phyloP scores from a whole-genome alignment of 1,140 invertebrate species.

The Platyscapa corneri region DNA sequence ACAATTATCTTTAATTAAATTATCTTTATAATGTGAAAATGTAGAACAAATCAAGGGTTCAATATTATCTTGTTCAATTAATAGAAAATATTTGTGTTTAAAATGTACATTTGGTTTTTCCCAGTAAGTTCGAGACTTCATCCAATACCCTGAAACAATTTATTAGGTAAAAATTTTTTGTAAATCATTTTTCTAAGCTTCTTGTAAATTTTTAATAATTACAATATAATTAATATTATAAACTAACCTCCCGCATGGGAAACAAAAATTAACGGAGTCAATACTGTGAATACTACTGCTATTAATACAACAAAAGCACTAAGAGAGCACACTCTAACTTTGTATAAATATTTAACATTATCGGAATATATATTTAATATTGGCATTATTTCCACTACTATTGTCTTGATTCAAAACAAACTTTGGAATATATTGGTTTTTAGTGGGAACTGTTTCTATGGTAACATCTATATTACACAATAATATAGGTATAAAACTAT shows the following conservation, averaged over 20 bases:
- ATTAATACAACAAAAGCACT: slow-evolving; percentile 62
- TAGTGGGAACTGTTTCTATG: slow-evolving; percentile 40
- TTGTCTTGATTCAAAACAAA: slow-evolving; percentile 20
- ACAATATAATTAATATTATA: background rate
- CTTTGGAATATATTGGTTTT: slow-evolving; percentile 8
- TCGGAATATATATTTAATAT: slow-evolving; percentile 67
- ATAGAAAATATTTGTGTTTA: slow-evolving; percentile 68
- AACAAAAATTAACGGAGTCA: slow-evolving; percentile 66
- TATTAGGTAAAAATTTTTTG: background rate
- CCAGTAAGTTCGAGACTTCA: slow-evolving; percentile 65
- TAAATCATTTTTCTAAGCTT: background rate
- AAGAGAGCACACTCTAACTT: slow-evolving; percentile 63
- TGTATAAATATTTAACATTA: slow-evolving; percentile 67
- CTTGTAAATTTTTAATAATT: background rate
- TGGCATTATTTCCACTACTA: slow-evolving; percentile 57
- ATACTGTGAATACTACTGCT: slow-evolving; percentile 57
- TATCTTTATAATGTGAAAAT: slow-evolving; percentile 67
- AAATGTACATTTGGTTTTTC: slow-evolving; percentile 67
- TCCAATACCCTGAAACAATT: slow-evolving; percentile 64
- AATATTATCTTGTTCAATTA: slow-evolving; percentile 61
- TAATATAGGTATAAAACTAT: slow-evolving; percentile 10
- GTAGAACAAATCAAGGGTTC: slow-evolving; percentile 68
- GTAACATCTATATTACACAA: slow-evolving; percentile 39
- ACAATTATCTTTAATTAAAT: slow-evolving; percentile 68
- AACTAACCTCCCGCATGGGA: slow-evolving; percentile 66